Evolutionary conservation across 2,888 invertebrate species (phyloP), one percentile per base, ranked within the genome.

Genomic region (Polydrusus cervinus): DNA sequence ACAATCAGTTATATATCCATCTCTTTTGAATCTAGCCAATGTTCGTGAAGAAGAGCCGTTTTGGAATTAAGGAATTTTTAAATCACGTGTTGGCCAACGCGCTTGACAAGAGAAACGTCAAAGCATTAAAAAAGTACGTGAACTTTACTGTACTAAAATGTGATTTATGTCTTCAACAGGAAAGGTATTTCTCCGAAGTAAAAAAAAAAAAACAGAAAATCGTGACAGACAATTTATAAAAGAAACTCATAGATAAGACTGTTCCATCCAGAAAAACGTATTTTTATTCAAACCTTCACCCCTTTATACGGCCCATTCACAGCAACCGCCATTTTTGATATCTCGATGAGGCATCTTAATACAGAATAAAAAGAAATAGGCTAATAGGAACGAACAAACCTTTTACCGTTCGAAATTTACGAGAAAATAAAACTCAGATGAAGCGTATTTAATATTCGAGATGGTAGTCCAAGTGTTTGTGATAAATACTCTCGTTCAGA

Each of bases 331-430:
- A 57, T 60, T 47, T 60, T 57, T 57, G 14, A 55, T 60, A 68
- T 68, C 68, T 60, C 30, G 25, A 57, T 47, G 47, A 47, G 68
- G 18, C 18, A 68, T 68, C 66, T 66, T 18, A 14, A 66, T 40
- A 16, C 34, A 9, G 25, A 66, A 66, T 66, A 66, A 66, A 66
- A 66, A 40, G 66, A 66, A 66, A 53, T 53, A 13, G 40, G 53
- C 16, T 51, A 66, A 66, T 66, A 9, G 66, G 7, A 8, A 20
- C 18, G 66, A 53, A 34, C 9, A 47, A 53, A 20, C 66, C 16
- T 66, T 66, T 53, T 40, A 16, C 18, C 53, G 6, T 53, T 34
- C 10, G 38, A 40, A 40, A 16, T 53, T 66, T 60, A 60, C 11
- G 38, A 18, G 16, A 38, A 14, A 60, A 38, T 38, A 60, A 60